Base-by-base conservation (phyloP, 2,113 vertebrate genomes). In the Tiliqua scincoides region DNA sequence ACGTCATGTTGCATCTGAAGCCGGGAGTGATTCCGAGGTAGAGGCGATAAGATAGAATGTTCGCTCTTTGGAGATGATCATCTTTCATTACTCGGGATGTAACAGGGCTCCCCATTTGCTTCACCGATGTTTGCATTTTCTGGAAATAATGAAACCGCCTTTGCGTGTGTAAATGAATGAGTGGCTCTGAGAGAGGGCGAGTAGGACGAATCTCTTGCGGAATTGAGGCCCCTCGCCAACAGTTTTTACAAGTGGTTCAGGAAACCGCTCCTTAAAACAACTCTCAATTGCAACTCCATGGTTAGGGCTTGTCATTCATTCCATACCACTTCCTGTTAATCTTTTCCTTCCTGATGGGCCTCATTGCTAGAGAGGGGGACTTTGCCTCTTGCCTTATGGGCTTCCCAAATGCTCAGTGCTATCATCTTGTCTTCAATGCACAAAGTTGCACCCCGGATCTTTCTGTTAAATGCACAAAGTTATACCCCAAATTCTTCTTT, bases 1-100 rank as follows among this genome's bases (percentile, higher is more conserved):
- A 87, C 93, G 78, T 95, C 94, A 68, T 79, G 37, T 94, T 95
- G 93, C 93, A 78, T 63, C 93, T 85, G 77, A 90, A 83, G 85
- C 94, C 54, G 48, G 93, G 95, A 79, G 88, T n/a, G 89, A 95
- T 96, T 95, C 94, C 71, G 96, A 97, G 96, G 91, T 92, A 89
- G 87, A 93, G 84, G 94, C 79, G 4, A 91, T 95, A 95, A 65
- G 94, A 80, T 95, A 90, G 96, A 94, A 97, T 96, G 95, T 95
- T 95, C 95, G 73, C 95, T 93, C 95, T 96, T 92, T 88, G 92
- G 96, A 94, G 95, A 97, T 97, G 89, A 97, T 96, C 94, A 97
- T 97, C 97, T 97, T 94, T 97, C 96, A 94, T 95, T 94, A 88
- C 88, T 57, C 95, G 89, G 93, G 95, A 93, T 15, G 93, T 82